Evolutionary conservation across 2,113 vertebrate genomes (phyloP), one percentile per base, ranked within the genome.

Genomic region (Megatriorchis doriae): DNA sequence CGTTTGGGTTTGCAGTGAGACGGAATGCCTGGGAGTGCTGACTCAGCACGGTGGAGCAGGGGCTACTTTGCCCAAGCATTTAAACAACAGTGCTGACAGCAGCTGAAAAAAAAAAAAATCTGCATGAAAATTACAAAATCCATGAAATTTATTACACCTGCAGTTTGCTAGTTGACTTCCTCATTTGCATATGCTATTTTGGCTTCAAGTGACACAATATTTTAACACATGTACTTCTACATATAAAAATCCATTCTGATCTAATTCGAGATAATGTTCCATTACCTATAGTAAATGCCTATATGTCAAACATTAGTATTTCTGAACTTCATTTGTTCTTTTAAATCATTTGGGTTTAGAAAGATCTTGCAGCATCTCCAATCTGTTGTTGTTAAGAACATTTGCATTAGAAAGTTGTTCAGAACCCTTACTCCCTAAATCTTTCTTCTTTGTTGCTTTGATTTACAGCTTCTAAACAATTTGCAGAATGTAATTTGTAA

Each of bases 391-490:
- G 13, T 75, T 90, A 52, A 40, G 42, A 93, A 50, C 22, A 90
- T 81, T 93, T 94, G 16, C 47, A 93, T 85, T 85, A 88, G 61
- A 92, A 96, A 95, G 94, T 88, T 59, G 22, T 58, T 92, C 50
- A 92, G 92, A 90, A 74, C 52, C 13, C 63, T 90, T 93, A 90
- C 17, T 92, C 29, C 47, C 56, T 87, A 90, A 92, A 94, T 73
- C 47, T 97, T 70, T 93, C 42, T 94, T 97, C 74, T 97, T 96
- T 96, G 77, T 96, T 96, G 31, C 89, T 73, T 86, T 97, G 92
- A 97, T 97, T 97, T 98, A 95, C 40, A 97, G 78, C 93, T 96
- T 97, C 96, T 95, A 97, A 96, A 97, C 97, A 94, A 97, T 97
- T 97, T 97, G 45, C 52, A 95, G 84, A 96, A 91, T 95, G 55